Conservation (phyloP, 2,797 vertebrate genomes). For the Brachyrhaphis roseni region DNA sequence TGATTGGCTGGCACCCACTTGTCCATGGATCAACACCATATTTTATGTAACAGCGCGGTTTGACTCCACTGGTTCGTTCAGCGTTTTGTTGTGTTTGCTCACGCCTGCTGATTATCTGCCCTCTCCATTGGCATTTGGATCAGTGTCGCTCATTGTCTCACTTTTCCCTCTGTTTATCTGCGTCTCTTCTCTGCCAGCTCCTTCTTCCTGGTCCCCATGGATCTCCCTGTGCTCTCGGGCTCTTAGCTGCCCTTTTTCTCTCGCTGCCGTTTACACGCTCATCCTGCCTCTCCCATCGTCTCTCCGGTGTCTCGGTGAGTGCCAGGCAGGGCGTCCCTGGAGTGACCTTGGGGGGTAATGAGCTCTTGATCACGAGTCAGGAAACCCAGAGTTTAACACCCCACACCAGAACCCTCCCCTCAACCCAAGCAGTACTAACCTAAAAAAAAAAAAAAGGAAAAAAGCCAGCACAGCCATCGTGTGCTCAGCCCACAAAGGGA, state of each 20-base stretch:
- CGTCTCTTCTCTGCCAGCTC: slow-evolving; percentile 15
- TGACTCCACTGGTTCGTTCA: slow-evolving; percentile 25
- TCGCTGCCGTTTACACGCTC: slow-evolving; percentile 26
- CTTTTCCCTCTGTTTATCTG: slow-evolving; percentile 29
- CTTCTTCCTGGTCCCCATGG: slow-evolving; percentile 42
- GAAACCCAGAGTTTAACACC: slow-evolving; percentile 76
- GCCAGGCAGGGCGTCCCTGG: slow-evolving; percentile 74
- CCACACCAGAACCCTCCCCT: slow-evolving; percentile 58
- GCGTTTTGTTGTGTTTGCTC: slow-evolving; percentile 30
- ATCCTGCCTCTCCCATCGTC: slow-evolving; percentile 54
- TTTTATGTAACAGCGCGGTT: slow-evolving; percentile 65
- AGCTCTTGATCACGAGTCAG: slow-evolving; percentile 83
- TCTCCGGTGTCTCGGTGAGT: slow-evolving; percentile 59
- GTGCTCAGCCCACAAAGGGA: slow-evolving; percentile 77
- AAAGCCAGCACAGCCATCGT: slow-evolving; percentile 68
- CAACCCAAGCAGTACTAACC: slow-evolving; percentile 58
- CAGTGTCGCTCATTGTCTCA: slow-evolving; percentile 35
- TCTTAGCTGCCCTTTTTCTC: slow-evolving; percentile 45
- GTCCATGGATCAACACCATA: slow-evolving; percentile 64
- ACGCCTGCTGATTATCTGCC: slow-evolving; percentile 24
- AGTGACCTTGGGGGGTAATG: slow-evolving; percentile 85
- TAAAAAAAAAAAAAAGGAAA: slow-evolving; percentile 24
- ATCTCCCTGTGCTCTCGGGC: slow-evolving; percentile 49
- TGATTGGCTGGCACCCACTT: slow-evolving; percentile 50
- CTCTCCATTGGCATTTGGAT: slow-evolving; percentile 40